phyloP scores from a whole-genome alignment of 2,113 vertebrate species.

The Australoheros scitulus region DNA sequence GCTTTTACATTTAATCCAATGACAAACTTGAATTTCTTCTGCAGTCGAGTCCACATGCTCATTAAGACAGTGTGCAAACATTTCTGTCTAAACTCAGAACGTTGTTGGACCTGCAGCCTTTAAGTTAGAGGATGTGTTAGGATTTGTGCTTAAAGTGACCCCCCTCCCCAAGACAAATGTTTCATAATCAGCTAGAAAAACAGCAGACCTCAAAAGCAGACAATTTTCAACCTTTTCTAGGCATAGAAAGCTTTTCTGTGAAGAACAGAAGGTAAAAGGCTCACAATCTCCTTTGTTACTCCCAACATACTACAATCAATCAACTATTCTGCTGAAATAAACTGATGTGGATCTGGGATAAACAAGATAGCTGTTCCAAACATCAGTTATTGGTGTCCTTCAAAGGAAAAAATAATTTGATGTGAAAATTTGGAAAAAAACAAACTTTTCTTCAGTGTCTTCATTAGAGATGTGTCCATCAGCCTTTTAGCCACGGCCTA shows the following conservation, averaged over 20 bases:
- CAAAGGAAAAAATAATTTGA: too few relatives aligned
- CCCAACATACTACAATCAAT: too few relatives aligned
- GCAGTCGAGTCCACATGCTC: not conserved
- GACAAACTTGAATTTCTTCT: not conserved
- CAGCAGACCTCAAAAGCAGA: not conserved
- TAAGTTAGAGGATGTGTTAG: not conserved
- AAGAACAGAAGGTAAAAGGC: fast-evolving
- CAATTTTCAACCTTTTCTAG: not conserved
- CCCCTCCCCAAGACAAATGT: not conserved
- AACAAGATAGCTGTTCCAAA: too few relatives aligned
- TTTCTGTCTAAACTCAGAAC: not conserved
- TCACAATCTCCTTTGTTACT: too few relatives aligned
- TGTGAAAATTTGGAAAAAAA: too few relatives aligned
- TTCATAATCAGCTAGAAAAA: not conserved
- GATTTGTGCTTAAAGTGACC: not conserved
- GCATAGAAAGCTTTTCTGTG: fast-evolving
- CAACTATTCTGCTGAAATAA: too few relatives aligned
- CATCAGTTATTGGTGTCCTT: too few relatives aligned
- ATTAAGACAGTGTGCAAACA: not conserved
- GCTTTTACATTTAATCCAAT: not conserved
- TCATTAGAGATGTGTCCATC: too few relatives aligned
- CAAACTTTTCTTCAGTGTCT: too few relatives aligned
- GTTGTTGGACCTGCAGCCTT: not conserved
- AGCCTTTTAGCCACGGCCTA: too few relatives aligned
- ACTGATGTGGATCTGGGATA: too few relatives aligned